Percentiles rank a stretch among this genome's conserved stretches.
Evolutionary conservation across 2,797 vertebrate genomes (phyloP).

Genomic region (Eremophila alpestris): DNA sequence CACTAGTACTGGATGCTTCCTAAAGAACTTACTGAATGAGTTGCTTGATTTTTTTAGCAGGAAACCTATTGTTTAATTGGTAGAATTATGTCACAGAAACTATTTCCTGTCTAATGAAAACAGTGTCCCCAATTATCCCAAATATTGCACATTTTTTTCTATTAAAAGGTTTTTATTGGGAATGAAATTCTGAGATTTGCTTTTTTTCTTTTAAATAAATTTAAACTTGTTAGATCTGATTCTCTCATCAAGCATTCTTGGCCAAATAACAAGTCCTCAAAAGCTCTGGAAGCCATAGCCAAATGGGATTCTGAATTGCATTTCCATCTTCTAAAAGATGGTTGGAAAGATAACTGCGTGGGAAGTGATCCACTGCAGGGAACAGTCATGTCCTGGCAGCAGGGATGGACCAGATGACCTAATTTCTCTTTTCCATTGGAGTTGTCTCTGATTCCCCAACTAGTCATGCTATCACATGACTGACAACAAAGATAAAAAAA

Average conservation of each 20-base stretch:
- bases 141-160: neutral
- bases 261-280: neutral
- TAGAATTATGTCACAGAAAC: slow-evolving; percentile 10
- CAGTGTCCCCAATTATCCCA: neutral
- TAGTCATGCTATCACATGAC: slow-evolving; percentile 41
- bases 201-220: neutral
- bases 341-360: slow-evolving; percentile 57
- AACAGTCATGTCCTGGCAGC: slow-evolving; percentile 56
- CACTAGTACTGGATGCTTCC: neutral
- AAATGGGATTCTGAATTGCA: slow-evolving; percentile 16
- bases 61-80: slow-evolving; percentile 31
- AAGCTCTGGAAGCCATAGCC: slow-evolving; percentile 1
- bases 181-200: neutral
- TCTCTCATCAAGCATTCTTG: neutral
- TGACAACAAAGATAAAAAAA: neutral
- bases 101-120: slow-evolving; percentile 5
- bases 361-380: slow-evolving; percentile 37
- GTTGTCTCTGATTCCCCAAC: neutral
- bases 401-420: slow-evolving; percentile 57
- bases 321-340: slow-evolving; percentile 10
- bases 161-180: neutral
- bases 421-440: slow-evolving; percentile 60
- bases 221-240: neutral
- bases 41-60: neutral
- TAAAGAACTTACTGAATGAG: neutral